phyloP scores from a whole-genome alignment of 2,113 vertebrate species.

The Mustelus asterias region DNA sequence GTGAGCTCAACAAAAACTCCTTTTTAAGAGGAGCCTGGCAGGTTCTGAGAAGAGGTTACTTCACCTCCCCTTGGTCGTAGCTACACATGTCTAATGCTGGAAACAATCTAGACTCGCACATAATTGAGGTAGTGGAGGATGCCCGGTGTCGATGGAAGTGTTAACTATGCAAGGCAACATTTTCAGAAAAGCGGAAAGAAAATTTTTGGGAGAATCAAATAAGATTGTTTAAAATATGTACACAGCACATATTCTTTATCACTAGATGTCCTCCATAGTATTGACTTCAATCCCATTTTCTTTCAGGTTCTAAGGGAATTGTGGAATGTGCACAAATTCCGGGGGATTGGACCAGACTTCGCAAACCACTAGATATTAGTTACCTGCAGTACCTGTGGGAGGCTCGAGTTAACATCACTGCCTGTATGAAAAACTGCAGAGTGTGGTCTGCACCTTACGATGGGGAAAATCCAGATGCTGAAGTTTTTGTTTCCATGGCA shows the following conservation, averaged over 20 bases:
- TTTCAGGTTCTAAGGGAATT: conserved; percentile 50
- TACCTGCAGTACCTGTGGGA: conserved; percentile 92
- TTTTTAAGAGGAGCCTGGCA: neutral
- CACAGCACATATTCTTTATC: neutral
- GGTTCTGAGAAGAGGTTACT: neutral
- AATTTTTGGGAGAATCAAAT: neutral
- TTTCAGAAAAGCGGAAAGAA: neutral
- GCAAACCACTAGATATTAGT: conserved; percentile 78
- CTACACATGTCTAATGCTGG: neutral
- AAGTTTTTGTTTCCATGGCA: conserved; percentile 59
- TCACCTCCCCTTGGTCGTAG: neutral
- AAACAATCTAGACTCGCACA: neutral
- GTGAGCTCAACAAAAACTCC: neutral
- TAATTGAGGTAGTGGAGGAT: neutral
- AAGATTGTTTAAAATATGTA: neutral
- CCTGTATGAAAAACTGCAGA: conserved; percentile 71
- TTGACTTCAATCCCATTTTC: neutral
- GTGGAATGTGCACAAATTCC: conserved; percentile 39
- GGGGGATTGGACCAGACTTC: conserved; percentile 56
- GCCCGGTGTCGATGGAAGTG: neutral
- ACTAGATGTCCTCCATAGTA: neutral
- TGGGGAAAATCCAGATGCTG: conserved; percentile 74
- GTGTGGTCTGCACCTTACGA: conserved; percentile 91
- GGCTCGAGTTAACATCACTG: conserved; percentile 70
- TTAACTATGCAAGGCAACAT: neutral